A percentile compares a stretch with the other conserved stretches of the same genome.
phyloP scores from a whole-genome alignment of 2,113 vertebrate species.

The Numenius arquata region DNA sequence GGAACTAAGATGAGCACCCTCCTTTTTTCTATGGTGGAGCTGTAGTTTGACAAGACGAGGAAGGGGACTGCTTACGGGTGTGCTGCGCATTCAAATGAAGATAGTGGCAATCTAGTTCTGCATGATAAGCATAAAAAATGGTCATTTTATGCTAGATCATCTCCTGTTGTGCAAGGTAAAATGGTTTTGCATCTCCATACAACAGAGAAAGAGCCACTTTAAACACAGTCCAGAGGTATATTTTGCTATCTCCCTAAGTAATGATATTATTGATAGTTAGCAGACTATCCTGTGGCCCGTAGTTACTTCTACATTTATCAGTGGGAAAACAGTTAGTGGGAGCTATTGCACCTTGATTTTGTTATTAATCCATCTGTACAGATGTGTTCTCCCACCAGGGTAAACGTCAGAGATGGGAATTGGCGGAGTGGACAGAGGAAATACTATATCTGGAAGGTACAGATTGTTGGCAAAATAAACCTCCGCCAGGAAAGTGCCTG shows the following conservation, averaged over 20 bases:
- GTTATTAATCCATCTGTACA: not conserved
- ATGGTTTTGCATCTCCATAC: not conserved
- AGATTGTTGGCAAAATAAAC: conserved; percentile 16
- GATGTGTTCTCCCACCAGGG: not conserved
- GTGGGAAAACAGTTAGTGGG: not conserved
- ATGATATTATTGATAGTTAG: not conserved
- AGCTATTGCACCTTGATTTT: conserved; percentile 6
- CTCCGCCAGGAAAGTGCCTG: not conserved
- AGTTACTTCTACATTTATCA: conserved; percentile 8
- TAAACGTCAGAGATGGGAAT: conserved; percentile 2
- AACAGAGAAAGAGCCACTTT: not conserved
- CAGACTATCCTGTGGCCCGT: not conserved
- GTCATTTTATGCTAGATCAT: conserved; percentile 29
- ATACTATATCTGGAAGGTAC: not conserved
- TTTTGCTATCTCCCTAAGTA: not conserved
- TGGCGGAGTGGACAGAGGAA: conserved; percentile 5
- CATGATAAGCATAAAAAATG: conserved; percentile 36
- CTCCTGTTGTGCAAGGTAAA: conserved; percentile 31
- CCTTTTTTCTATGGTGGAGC: not conserved
- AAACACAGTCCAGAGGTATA: not conserved
- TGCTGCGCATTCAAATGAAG: not conserved
- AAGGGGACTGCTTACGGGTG: not conserved
- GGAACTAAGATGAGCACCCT: not conserved
- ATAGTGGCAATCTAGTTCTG: not conserved
- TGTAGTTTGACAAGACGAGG: not conserved